Base-by-base conservation (phyloP, 2,797 vertebrate species). In the Megaceryle alcyon region DNA sequence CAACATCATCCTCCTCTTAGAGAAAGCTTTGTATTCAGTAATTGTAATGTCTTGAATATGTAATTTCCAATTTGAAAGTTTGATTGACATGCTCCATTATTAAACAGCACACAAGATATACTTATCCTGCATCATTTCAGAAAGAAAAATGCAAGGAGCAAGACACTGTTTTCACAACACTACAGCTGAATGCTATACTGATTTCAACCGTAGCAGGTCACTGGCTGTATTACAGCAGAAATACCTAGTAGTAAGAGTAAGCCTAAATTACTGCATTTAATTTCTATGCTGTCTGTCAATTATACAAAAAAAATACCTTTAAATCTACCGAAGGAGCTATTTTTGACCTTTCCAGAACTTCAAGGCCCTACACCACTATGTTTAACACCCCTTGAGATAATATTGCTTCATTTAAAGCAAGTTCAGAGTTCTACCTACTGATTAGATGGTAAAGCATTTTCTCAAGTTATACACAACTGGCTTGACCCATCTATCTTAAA, bases 401-500 rank as follows among this genome's bases (percentile, higher is more conserved):
- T 0, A 44, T 31, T 12, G 12, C 22, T 73, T 78, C 8, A 39
- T 43, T 76, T 76, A n/a, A 56, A 60, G 4, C 11, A 59, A 33
- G 13, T 44, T 70, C 69, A 28, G 14, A 88, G 46, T 77, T 21
- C 14, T 20, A 69, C 10, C 13, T 53, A 57, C 5, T 13, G 7
- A 51, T 9, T 15, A 71, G 10, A 7, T 72, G 21, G 14, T 65
- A 83, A 83, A 51, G 11, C 23, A 35, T 28, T 81, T 85, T 81
- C 81, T 31, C 51, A 75, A 60, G 8, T 7, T 21, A 48, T 1
- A 26, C 1, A 0, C 17, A 48, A 68, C 12, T 61, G 15, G 33
- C 35, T 17, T 39, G 48, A 82, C 6, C 12, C 10, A 2, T 5
- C 7, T 9, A 39, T 4, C 7, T 39, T n/a, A 66, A 69, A 88